Base-by-base conservation (phyloP, 2,797 vertebrate genomes). In the Spatula clypeata region DNA sequence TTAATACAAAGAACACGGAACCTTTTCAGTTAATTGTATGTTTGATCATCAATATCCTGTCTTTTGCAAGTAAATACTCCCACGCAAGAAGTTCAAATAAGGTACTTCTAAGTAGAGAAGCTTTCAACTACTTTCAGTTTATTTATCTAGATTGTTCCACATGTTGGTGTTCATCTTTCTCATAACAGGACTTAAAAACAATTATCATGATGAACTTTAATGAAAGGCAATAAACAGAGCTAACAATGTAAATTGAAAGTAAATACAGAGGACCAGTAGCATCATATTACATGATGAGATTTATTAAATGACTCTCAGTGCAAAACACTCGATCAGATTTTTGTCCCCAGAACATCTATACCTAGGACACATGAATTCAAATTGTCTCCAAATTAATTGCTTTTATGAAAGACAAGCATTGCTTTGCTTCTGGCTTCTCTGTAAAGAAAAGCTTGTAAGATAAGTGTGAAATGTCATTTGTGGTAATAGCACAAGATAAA, bases 41-140 rank as follows among this genome's bases (percentile, higher is more conserved):
- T 94, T 92, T 95, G 88, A 75, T 90, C 67, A 87, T 88, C 75
- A 94, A 81, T 96, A 93, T 96, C 93, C 90, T 95, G 90, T 86
- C 70, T 89, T 86, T 77, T 86, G 49, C 79, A 92, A 92, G 93
- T 69, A 96, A 97, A 93, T 84, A 91, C 64, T 91, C 94, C 88
- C 81, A 94, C 3, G 0, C 60, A 95, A 87, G 62, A 95, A 94
- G 85, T 79, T 71, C 44, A 96, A 67, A 92, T 91, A 83, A 85
- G 60, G 58, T 72, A 66, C 54, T 86, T 88, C 57, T 89, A 69
- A 82, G 26, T 64, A 82, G 10, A 89, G 85, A 87, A 90, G 69
- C 31, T 94, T 94, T 92, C 71, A 94, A 14, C 36, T 45, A 57
- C 45, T 96, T 89, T 87, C 42, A 38, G 71, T 91, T 96, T 96